Evolutionary conservation across 2,888 invertebrate species (phyloP).

Genomic region (Eristalinus sepulchralis): DNA sequence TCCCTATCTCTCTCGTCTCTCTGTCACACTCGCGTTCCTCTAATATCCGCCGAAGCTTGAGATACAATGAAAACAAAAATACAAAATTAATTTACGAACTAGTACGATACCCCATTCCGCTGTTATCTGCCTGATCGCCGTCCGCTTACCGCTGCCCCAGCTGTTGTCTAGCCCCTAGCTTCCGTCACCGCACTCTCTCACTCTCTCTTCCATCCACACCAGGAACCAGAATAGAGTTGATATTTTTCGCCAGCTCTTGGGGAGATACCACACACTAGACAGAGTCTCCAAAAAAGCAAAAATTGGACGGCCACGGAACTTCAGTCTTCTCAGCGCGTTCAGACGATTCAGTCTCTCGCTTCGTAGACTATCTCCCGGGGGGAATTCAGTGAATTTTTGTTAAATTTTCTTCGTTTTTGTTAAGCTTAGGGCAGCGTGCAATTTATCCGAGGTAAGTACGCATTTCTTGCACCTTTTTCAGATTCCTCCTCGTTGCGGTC

Average conservation of each 20-base stretch:
- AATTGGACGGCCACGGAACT: constrained; percentile 9
- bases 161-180: constrained; percentile 6
- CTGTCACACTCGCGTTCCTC: neutral
- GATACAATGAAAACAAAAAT: constrained; percentile 1
- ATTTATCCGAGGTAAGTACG: constrained; percentile 71
- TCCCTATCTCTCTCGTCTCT: too few species aligned
- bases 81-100: neutral
- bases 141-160: neutral
- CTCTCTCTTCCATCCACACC: neutral
- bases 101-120: constrained; percentile 5
- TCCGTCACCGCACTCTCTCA: neutral
- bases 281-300: constrained; percentile 29
- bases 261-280: constrained; percentile 7
- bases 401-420: neutral
- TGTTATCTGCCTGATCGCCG: constrained; percentile 24
- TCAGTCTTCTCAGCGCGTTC: constrained; percentile 57
- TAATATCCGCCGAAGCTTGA: neutral
- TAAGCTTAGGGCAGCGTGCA: constrained; percentile 69
- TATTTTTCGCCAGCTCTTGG: constrained; percentile 11
- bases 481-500: neutral
- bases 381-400: constrained; percentile 6
- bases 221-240: constrained; percentile 38
- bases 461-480: neutral
- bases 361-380: neutral
- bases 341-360: constrained; percentile 25